These are phyloP conservation scores for Lasioglossum marginatum DNA, from an alignment of 2,888 invertebrate species.

Conservation along the genomic window DNA sequence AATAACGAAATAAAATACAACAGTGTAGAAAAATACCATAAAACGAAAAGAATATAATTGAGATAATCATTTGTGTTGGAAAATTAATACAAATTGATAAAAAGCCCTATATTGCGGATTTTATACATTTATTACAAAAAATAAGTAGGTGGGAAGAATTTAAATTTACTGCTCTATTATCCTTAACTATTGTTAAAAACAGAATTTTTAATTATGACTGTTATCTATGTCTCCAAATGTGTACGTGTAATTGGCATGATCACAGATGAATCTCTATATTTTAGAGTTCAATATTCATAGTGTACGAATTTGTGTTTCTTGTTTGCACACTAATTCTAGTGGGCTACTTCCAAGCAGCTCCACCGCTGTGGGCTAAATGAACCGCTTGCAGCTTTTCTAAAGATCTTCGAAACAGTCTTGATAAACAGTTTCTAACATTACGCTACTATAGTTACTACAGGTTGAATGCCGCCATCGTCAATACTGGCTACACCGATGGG, in stretches of 20 bases:
- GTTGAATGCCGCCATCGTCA: neutral
- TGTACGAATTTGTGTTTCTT: neutral
- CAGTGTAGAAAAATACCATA: neutral
- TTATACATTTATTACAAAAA: no score
- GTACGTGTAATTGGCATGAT: neutral
- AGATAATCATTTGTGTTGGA: no score
- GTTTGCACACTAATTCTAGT: neutral
- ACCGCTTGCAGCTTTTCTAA: neutral
- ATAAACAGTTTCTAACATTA: neutral
- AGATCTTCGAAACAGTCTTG: neutral
- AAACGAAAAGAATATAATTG: neutral
- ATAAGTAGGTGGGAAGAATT: no score
- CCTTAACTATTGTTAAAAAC: no score
- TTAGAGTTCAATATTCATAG: neutral
- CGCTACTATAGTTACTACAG: neutral
- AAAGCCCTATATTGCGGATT: neutral
- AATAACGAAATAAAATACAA: neutral
- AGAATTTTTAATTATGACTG: no score
- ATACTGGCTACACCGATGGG: neutral
- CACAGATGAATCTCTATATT: neutral
- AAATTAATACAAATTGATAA: neutral
- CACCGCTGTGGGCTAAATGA: neutral
- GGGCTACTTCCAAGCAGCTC: neutral
- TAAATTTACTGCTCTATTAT: no score
- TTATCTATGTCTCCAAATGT: no score